Base-by-base conservation (phyloP, 2,888 invertebrate species). In the Odontomyia ornata region DNA sequence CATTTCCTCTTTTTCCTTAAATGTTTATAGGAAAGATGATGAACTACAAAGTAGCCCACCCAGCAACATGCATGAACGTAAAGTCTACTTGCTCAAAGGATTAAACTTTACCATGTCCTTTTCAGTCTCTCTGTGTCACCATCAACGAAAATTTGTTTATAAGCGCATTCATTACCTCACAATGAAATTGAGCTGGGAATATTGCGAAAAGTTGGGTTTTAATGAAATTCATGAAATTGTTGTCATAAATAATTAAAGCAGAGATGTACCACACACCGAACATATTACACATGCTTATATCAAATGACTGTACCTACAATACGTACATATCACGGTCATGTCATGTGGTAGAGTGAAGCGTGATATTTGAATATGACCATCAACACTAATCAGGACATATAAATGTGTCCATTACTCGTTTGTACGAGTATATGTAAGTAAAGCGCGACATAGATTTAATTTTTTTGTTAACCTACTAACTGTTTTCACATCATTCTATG, bases 181-280 rank as follows among this genome's bases (percentile, higher is more conserved):
- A 15, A 36, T 36, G 65, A 65, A 65, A 65, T 65, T 36, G 36
- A 36, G 36, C 36, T 9, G 65, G 21, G 52, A 4, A 65, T 36
- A 30, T 65, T 36, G 13, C 36, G 21, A 36, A 36, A 36, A 27
- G 36, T 36, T 27, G 30, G 82, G 81, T 82, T 83, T 83, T 83
- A 83, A 83, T 83, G 83, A 83, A 83, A 83, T 83, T 83, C 83
- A 83, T 82, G 81, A 82, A 83, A 83, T 82, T 83, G 82, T 82
- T 83, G 82, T 82, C 83, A 82, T 83, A 83, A 83, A 83, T 83
- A 83, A 83, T 83, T 83, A 83, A 83, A 83, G 82, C 81, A 80
- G 82, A 80, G 80, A 11, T 27, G 28, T n/a, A 67, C 13, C 5
- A n/a, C 46, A 46, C 15, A n/a, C 36, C 36, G n/a, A 43, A 18